Conservation (phyloP, 1,140 invertebrate species). For the Vanessa tameamea region DNA sequence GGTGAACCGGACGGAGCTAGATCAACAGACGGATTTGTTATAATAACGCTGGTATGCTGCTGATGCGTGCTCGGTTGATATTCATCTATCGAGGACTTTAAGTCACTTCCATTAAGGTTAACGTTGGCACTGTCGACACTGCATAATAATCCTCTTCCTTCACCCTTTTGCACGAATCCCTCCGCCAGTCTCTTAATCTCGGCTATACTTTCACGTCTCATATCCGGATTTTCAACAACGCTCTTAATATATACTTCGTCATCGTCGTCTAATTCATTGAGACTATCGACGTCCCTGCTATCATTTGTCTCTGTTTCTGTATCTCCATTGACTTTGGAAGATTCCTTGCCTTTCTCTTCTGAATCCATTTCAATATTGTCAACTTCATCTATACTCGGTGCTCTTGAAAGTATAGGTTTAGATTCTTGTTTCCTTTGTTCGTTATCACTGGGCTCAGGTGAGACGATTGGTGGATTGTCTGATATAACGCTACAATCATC, state of each 20-base stretch:
- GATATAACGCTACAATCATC: conserved; percentile 81
- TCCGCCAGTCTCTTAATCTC: conserved; percentile 77
- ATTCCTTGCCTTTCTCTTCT: conserved; percentile 58
- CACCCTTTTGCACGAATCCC: conserved; percentile 72
- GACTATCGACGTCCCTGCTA: conserved; percentile 64
- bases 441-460: conserved; percentile 73
- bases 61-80: conserved; percentile 46
- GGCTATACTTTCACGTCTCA: conserved; percentile 72
- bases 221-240: conserved; percentile 72
- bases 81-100: conserved; percentile 57
- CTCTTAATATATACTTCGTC: conserved; percentile 69
- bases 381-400: conserved; percentile 73
- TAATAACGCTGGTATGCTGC: conserved; percentile 82
- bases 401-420: conserved; percentile 67
- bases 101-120: conserved; percentile 65
- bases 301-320: conserved; percentile 68
- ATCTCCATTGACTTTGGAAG: conserved; percentile 66
- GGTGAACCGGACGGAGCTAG: conserved; percentile 75
- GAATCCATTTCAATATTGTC: conserved; percentile 79
- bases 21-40: conserved; percentile 85
- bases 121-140: conserved; percentile 71
- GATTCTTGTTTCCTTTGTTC: conserved; percentile 70
- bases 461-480: conserved; percentile 78
- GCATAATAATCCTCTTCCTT: conserved; percentile 65
- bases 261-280: conserved; percentile 63